Base-by-base conservation (phyloP, 2,888 invertebrate genomes). In the Andrena bucephala region DNA sequence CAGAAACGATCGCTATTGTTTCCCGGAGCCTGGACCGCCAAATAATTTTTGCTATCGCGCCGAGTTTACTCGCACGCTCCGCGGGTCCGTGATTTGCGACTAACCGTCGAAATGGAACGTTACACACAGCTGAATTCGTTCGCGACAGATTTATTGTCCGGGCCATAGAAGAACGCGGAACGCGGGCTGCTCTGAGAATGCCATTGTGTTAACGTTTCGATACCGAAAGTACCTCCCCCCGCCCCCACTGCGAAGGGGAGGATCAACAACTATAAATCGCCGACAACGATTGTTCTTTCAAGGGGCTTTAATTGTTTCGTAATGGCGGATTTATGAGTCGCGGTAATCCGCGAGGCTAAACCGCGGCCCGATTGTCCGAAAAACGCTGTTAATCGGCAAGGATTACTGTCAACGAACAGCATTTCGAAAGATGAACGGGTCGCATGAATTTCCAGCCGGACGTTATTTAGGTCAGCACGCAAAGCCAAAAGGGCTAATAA, bases 1-100 rank as follows among this genome's bases (percentile, higher is more conserved):
- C 77, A 74, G 65, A 76, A 76, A 85, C 62, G 75, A 87, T 83
- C 59, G 65, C 72, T 65, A 69, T 77, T 85, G 83, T 78, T 80
- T 81, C 65, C 57, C 60, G 63, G 67, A 65, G 75, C 76, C 54
- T 80, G 52, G 76, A 85, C 77, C 77, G 87, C 83, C 85, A 83
- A 85, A 85, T 85, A 87, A 86, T 86, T 86, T 85, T 87, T 85
- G 87, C 87, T 87, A 68, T 76, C 70, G 83, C 79, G 86, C 87
- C 86, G 86, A 85, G 87, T 86, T 80, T 77, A 62, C 79, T 60
- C 75, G 72, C 57, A 48, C 31, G 42, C 59, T 16, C 33, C 77
- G 57, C 16, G 68, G 62, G 33, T 76, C 73, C 76, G 68, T 81
- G 80, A 87, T 87, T 83, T 69, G 54, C 65, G 70, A 77, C 48